Base-by-base conservation (phyloP, 1,140 invertebrate species). In the Drosophila santomea region DNA sequence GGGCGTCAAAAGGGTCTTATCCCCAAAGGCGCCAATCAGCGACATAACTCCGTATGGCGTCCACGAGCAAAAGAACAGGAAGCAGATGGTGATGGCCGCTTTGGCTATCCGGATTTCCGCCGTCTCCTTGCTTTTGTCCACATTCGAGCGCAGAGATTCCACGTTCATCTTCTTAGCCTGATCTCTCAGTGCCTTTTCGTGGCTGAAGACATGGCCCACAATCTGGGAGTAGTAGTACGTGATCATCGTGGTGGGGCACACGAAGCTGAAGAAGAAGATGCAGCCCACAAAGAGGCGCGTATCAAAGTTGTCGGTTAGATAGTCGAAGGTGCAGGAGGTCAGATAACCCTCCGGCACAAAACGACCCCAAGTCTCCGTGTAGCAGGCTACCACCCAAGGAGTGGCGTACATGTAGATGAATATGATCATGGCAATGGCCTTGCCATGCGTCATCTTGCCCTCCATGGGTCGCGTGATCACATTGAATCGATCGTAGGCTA, bases 91-190 rank as follows among this genome's bases (percentile, higher is more conserved):
- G 39, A 97, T 96, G 0, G 97, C 97, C 3, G 96, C 96, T 93
- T 97, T 97, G 0, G 97, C 96, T 73, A 97, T 97, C 50, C 96
- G 93, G 51, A 97, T 95, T 92, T 97, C 97, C 0, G 96, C 96
- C 0, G 96, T 96, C 82, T 96, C 94, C 62, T 93, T 93, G 55
- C 94, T 94, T 14, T 94, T 93, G 44, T 95, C 94, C 58, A 95
- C 94, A 81, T 97, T 97, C 20, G 95, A 96, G 71, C 97, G 92
- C 32, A 98, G 91, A 41, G 96, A 97, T 60, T 97, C 96, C 0
- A 98, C 97, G 80, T 98, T 98, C 97, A 98, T 98, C 92, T 97
- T 97, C 91, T 97, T 97, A 0, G 97, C 97, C 94, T 96, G 95
- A 81, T 95, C 95, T 73, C 95, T 93, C 36, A 98, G 94, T 12